phyloP scores from a whole-genome alignment of 1,140 invertebrate species.

The Pseudomyrmex dendroicus region DNA sequence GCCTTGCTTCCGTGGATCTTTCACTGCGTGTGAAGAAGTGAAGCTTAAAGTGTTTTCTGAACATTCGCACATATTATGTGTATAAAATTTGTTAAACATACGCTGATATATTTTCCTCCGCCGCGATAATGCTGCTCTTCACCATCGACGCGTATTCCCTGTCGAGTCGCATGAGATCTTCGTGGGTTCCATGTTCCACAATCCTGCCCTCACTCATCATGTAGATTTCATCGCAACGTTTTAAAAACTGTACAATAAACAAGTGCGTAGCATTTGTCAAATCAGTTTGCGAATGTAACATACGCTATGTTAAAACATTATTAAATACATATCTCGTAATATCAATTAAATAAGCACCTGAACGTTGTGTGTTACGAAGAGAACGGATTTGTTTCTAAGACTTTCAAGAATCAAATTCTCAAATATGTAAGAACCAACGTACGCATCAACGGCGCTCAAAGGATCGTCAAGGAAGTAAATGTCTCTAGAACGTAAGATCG shows the following conservation, averaged over 20 bases:
- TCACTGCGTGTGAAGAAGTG: constrained; percentile 15
- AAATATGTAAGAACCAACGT: constrained; percentile 88
- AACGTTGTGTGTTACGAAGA: constrained; percentile 89
- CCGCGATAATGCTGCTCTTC: constrained; percentile 51
- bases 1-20: not conserved
- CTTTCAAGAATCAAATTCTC: constrained; percentile 86
- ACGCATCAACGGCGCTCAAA: constrained; percentile 88
- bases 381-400: constrained; percentile 88
- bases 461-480: constrained; percentile 91
- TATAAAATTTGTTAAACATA: constrained; percentile 5
- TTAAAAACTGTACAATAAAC: constrained; percentile 84
- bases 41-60: not conserved
- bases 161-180: constrained; percentile 87
- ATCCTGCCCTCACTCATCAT: constrained; percentile 88
- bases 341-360: constrained; percentile 80
- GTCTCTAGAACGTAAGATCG: constrained; percentile 81
- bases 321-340: not conserved
- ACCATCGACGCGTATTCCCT: constrained; percentile 87
- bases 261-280: not conserved
- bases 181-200: constrained; percentile 89
- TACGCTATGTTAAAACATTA: not conserved
- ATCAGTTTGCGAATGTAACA: not conserved
- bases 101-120: constrained; percentile 23
- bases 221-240: constrained; percentile 87
- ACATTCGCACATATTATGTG: not conserved